Evolutionary conservation across 1,140 invertebrate species (phyloP).

Genomic region (Lysiphlebus fabarum): DNA sequence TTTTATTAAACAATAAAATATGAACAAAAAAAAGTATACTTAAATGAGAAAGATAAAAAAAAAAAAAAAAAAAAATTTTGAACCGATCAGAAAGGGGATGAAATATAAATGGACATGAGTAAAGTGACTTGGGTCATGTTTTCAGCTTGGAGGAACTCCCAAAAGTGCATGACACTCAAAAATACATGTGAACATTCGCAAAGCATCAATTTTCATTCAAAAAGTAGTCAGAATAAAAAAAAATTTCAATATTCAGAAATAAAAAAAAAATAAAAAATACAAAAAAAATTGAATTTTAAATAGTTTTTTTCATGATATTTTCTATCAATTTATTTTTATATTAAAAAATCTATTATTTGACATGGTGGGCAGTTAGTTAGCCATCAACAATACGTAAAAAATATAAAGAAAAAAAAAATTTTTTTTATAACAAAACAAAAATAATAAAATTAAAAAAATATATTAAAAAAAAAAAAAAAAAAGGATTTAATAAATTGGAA

Average conservation of each 20-base stretch:
- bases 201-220: constrained; percentile 39
- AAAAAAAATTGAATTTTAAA: constrained; percentile 18
- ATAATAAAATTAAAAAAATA: too few species aligned
- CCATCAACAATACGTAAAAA: too few species aligned
- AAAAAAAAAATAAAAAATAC: too few species aligned
- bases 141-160: constrained; percentile 39
- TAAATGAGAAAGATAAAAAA: background rate
- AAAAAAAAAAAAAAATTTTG: background rate
- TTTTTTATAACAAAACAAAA: too few species aligned
- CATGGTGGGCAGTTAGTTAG: background rate
- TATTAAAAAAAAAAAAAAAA: too few species aligned
- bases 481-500: too few species aligned
- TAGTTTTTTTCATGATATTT: constrained; percentile 23
- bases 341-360: background rate
- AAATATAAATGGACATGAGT: constrained; percentile 22
- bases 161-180: constrained; percentile 41
- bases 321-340: background rate
- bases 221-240: constrained; percentile 30
- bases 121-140: constrained; percentile 41
- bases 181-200: constrained; percentile 35
- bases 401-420: too few species aligned
- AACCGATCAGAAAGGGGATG: background rate
- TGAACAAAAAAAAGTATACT: too few species aligned
- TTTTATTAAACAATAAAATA: too few species aligned
- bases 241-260: constrained; percentile 20